phyloP scores from a whole-genome alignment of 2,888 invertebrate genomes.

The Phaonia tiefii region DNA sequence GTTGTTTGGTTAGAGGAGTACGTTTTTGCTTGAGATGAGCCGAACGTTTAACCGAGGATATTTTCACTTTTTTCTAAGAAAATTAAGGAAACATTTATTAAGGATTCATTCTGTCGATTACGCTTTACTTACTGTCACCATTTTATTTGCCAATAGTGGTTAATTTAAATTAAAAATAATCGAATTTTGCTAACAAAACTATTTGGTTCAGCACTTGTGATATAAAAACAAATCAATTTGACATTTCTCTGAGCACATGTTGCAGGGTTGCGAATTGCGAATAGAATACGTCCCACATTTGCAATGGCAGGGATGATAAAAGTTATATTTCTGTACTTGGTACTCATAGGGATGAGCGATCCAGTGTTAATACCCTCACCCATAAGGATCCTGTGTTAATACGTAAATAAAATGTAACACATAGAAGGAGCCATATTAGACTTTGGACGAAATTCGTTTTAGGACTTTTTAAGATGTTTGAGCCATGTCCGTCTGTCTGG shows the following conservation, averaged over 20 bases:
- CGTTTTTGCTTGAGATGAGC: conserved; percentile 79
- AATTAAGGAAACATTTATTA: neutral
- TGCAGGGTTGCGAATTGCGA: conserved; percentile 9
- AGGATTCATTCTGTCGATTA: neutral
- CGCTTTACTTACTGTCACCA: conserved; percentile 56
- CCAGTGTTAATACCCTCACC: no score
- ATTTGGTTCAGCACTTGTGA: neutral
- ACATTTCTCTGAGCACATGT: conserved; percentile 59
- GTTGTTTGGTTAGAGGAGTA: conserved; percentile 76
- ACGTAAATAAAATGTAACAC: no score
- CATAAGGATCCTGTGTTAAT: no score
- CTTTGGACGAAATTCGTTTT: no score
- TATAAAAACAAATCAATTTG: conserved; percentile 55
- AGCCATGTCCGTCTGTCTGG: no score
- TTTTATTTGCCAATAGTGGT: conserved; percentile 17
- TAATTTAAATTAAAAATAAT: neutral
- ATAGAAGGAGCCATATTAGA: no score
- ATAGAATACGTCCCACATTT: neutral
- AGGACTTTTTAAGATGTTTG: no score
- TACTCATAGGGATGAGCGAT: no score
- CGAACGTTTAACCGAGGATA: conserved; percentile 79
- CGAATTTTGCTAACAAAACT: neutral
- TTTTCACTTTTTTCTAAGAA: conserved; percentile 80
- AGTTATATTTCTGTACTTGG: no score
- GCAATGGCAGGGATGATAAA: conserved; percentile 5